Evolutionary conservation across 2,797 vertebrate species (phyloP), one percentile per base, ranked within the genome.

Genomic region (Sebastes matsubarae): DNA sequence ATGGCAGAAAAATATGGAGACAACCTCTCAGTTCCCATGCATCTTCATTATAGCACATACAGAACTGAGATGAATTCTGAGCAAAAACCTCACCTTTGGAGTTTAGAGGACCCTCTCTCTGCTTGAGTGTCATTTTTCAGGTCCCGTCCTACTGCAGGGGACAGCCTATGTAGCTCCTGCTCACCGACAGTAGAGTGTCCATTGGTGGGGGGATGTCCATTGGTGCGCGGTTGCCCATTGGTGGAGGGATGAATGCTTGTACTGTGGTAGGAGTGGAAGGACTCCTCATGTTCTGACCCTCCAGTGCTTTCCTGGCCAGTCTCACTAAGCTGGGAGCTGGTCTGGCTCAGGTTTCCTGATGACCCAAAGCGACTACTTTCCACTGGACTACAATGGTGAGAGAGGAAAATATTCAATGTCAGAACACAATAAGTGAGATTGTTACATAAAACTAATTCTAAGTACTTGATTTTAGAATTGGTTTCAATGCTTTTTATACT

Each of bases 331-430:
- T 98, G 98, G 87, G 98, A 99, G 91, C 98, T 99, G 77, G 95
- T 95, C 93, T 97, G 97, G 93, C 98, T 99, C 90, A 99, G 94
- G 85, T 99, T 98, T 89, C 97, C 98, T 54, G 99, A 99, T 65
- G 98, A 99, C 72, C 97, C 96, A 34, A 97, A 98, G 84, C 95
- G 97, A 95, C 97, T 99, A 93, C 98, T 99, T 93, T 97, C 96
- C 93, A 94, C 96, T 69, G 98, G 98, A 95, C 98, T 99, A 93
- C 25, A 93, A 80, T 86, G 78, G 88, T 85, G 72, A 96, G 42
- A 94, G 67, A 92, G 25, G 63, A 82, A 91, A 84, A 89, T 50
- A 79, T 60, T 77, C 11, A 78, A 52, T 65, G 65, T 92, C 68
- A 87, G 72, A 77, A 76, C 66, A 63, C 5, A 42, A 42, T 42